Evolutionary conservation across 2,797 vertebrate species (phyloP), one percentile per base, ranked within the genome.

Genomic region (Cercopithecus hamlyni): DNA sequence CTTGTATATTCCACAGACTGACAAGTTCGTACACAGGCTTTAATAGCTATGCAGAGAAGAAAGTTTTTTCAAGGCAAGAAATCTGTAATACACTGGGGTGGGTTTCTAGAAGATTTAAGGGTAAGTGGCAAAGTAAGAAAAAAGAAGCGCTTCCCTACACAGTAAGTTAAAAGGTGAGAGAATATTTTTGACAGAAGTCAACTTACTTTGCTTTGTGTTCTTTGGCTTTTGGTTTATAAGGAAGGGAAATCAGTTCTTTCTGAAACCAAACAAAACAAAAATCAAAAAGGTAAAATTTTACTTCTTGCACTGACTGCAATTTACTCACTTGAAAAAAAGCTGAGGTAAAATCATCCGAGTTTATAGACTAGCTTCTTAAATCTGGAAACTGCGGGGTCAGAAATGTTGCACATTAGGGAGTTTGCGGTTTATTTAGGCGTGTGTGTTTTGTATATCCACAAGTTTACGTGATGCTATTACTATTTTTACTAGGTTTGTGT

Each of bases 191-290:
- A 86, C 24, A 82, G 52, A 87, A 76, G 22, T 89, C 79, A 97
- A 98, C 97, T 98, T 97, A 98, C 98, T 95, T 97, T 88, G n/a
- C 61, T 92, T 95, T 67, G 15, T 64, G 36, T 58, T 48, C 75
- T 96, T 96, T 98, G 79, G 3, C 43, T 73, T 96, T 97, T n/a
- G 94, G 82, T 86, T 98, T 98, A 92, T 98, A 90, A 55, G 91
- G 92, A 58, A 67, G 87, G 64, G 98, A 98, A 88, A 98, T 27
- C 24, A 96, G 48, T 95, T 99, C 98, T 96, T 99, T 98, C 99
- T 98, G 39, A 90, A 87, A 77, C 2, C 86, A 94, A 92, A 86
- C 24, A 89, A 86, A 79, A 93, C 7, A 58, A 64, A 94, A 90
- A 93, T 75, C 3, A 81, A 57, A 92, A 88, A 30, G 67, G 12